Evolutionary conservation across 2,888 invertebrate species (phyloP).

Genomic region (Ormyrus pomaceus): DNA sequence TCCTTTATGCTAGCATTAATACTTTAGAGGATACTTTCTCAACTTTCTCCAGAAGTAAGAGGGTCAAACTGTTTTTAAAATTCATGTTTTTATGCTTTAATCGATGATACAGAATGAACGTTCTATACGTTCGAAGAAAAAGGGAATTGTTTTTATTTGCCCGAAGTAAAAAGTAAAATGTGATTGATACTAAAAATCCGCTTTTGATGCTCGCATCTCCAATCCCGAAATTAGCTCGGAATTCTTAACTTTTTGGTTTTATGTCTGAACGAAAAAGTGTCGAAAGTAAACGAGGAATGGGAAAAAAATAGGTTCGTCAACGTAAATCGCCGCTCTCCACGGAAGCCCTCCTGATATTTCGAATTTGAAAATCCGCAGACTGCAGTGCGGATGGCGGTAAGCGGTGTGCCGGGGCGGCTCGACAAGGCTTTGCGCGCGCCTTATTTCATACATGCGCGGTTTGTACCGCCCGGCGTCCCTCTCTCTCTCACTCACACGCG

Average conservation of each 20-base stretch:
- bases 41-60: constrained; percentile 1
- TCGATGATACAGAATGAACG: not conserved
- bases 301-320: no score
- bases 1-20: no score
- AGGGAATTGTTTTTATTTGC: no score
- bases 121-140: not conserved
- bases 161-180: no score
- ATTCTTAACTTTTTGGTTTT: no score
- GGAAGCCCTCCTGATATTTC: no score
- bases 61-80: constrained; percentile 1
- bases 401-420: not conserved
- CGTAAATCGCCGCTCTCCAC: no score
- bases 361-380: not conserved
- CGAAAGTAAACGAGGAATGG: no score
- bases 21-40: not conserved
- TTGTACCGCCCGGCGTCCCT: not conserved
- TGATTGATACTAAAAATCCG: no score
- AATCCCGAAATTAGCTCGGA: no score
- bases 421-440: not conserved
- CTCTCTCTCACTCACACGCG: not conserved
- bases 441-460: not conserved
- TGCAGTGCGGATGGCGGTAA: not conserved
- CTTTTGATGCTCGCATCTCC: no score
- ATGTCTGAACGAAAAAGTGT: no score
- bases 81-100: not conserved